Percentiles rank a stretch among this genome's conserved stretches.
phyloP scores from a whole-genome alignment of 1,140 invertebrate genomes.

The Ceratina japonica region DNA sequence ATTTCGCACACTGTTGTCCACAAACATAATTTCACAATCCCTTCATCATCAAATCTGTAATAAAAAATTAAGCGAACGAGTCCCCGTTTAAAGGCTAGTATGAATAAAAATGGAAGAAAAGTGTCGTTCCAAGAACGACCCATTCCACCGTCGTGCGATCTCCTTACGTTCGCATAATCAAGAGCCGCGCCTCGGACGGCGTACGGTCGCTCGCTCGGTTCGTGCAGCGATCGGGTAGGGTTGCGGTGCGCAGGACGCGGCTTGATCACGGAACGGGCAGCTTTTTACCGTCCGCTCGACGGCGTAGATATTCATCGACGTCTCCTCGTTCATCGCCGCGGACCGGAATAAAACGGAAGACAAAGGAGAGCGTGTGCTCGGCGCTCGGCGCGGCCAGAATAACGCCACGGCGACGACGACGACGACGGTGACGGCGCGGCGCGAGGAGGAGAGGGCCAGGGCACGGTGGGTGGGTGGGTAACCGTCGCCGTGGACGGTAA shows the following conservation, averaged over 20 bases:
- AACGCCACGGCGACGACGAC: conserved; percentile 30
- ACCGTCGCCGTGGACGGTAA: conserved; percentile 68
- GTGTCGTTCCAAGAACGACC: neutral
- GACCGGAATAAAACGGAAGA: conserved; percentile 63
- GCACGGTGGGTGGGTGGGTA: neutral
- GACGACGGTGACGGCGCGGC: conserved; percentile 6
- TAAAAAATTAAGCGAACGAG: too few species aligned
- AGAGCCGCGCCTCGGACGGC: neutral
- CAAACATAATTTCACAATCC: too few species aligned
- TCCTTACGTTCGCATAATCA: neutral
- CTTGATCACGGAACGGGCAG: conserved; percentile 8
- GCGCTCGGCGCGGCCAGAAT: conserved; percentile 51
- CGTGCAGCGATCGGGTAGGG: too few species aligned
- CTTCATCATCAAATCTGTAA: too few species aligned
- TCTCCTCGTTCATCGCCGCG: conserved; percentile 43
- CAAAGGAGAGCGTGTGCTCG: conserved; percentile 58
- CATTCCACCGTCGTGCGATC: neutral
- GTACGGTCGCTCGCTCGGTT: too few species aligned
- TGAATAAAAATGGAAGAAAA: neutral
- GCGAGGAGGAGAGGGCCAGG: conserved; percentile 2
- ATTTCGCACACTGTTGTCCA: too few species aligned
- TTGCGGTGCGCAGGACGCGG: neutral
- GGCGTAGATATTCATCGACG: conserved; percentile 44
- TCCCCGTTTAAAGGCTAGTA: too few species aligned
- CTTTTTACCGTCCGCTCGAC: conserved; percentile 49